Percentiles rank a stretch among this genome's conserved stretches.
Conservation (phyloP, 2,113 vertebrate species). For the Ochotona princeps region DNA sequence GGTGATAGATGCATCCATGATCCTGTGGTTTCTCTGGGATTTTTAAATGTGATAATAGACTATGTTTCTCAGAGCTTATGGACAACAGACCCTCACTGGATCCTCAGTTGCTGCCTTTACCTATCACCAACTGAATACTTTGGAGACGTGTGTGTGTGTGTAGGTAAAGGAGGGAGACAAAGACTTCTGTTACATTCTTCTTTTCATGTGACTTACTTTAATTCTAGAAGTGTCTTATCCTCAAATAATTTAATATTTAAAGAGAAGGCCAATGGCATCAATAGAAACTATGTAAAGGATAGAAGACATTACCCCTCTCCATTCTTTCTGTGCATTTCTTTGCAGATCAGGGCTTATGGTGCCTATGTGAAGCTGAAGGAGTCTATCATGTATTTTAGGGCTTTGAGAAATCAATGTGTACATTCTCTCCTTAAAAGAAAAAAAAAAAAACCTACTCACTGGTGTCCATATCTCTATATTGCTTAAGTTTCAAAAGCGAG, state of each 20-base stretch:
- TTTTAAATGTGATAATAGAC: background rate
- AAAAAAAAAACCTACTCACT: background rate
- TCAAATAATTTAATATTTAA: constrained; percentile 34
- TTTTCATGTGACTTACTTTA: background rate
- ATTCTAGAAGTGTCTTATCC: background rate
- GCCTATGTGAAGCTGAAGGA: background rate
- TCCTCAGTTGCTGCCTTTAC: background rate
- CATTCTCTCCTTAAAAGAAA: constrained; percentile 22
- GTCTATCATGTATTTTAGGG: background rate
- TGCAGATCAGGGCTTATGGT: background rate
- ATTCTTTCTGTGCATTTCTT: background rate
- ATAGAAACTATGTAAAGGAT: constrained; percentile 11
- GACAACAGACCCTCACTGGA: background rate
- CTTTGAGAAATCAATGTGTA: background rate
- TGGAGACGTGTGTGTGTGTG: background rate
- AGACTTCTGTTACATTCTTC: background rate
- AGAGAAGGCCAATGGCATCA: background rate
- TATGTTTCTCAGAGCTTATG: background rate
- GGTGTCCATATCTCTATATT: background rate
- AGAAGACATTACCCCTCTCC: background rate
- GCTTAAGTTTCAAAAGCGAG: constrained; percentile 7
- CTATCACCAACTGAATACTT: background rate
- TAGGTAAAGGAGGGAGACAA: background rate
- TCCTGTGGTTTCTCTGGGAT: background rate
- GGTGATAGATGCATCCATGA: background rate